Conservation (phyloP, 2,113 vertebrate genomes). For the Panthera uncia region DNA sequence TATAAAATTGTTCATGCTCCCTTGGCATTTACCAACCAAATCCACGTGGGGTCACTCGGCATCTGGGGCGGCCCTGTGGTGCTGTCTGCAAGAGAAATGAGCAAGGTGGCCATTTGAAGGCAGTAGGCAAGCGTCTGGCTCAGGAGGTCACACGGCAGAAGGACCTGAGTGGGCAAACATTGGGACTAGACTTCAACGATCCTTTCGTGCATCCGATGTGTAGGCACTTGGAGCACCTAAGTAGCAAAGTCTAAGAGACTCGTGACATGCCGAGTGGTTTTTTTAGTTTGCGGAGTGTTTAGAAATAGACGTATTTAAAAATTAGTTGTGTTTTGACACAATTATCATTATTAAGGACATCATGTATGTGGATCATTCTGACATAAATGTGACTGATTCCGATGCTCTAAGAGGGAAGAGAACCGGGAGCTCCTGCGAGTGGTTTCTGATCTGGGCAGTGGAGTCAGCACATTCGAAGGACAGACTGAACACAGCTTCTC, state of each 20-base stretch:
- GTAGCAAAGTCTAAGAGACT: fast-evolving
- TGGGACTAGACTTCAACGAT: neutral
- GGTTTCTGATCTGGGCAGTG: fast-evolving
- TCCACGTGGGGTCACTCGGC: fast-evolving
- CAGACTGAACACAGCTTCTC: neutral
- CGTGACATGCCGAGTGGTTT: fast-evolving
- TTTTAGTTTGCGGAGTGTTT: neutral
- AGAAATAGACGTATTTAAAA: neutral
- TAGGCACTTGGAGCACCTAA: fast-evolving
- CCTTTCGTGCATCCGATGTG: too few species aligned
- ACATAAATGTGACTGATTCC: fast-evolving
- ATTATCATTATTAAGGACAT: fast-evolving
- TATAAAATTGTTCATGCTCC: fast-evolving
- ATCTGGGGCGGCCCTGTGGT: fast-evolving
- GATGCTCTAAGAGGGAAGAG: too few species aligned
- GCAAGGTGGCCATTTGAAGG: too few species aligned
- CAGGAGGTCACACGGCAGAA: fast-evolving
- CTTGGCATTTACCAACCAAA: fast-evolving
- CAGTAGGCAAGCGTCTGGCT: fast-evolving
- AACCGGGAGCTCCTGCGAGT: fast-evolving
- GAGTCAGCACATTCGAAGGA: too few species aligned
- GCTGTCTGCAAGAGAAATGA: neutral
- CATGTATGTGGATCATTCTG: fast-evolving
- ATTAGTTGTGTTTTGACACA: neutral
- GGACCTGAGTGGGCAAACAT: fast-evolving